Evolutionary conservation across 92 coral and sea anemone genomes (phyloP).

Genomic region (Paragorgia papillata): DNA sequence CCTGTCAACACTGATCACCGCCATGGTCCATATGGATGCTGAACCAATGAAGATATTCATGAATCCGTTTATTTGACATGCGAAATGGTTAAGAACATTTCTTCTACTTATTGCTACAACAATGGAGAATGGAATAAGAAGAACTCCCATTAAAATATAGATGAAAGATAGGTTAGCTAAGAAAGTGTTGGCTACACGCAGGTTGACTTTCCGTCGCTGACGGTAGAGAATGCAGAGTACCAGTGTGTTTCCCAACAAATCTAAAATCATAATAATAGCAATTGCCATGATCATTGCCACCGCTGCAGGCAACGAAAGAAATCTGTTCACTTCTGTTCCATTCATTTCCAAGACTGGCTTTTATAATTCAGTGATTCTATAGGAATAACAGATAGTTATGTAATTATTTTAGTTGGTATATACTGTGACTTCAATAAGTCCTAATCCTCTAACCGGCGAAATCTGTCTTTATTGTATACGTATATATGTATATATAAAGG

Average conservation of each 20-base stretch:
- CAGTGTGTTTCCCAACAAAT: constrained; percentile 68
- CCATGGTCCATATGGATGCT: constrained; percentile 86
- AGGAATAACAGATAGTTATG: too few species aligned
- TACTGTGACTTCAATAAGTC: too few species aligned
- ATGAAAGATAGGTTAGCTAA: constrained; percentile 85
- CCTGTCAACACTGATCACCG: constrained; percentile 92
- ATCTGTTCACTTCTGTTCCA: constrained; percentile 11
- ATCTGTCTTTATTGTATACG: too few species aligned
- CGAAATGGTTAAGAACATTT: constrained; percentile 58
- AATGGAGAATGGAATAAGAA: constrained; percentile 77
- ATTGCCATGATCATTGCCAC: constrained; percentile 57
- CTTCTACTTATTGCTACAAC: constrained; percentile 46
- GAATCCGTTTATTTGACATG: constrained; percentile 89
- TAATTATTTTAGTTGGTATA: too few species aligned
- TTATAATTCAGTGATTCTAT: neutral
- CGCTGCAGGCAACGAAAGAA: constrained; percentile 32
- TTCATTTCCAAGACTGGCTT: neutral
- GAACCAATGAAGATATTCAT: constrained; percentile 83
- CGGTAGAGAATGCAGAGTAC: constrained; percentile 82
- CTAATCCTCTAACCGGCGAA: too few species aligned
- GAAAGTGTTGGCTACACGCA: constrained; percentile 82
- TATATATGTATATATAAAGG: too few species aligned
- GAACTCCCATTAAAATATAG: constrained; percentile 68
- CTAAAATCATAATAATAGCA: constrained; percentile 54
- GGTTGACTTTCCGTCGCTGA: constrained; percentile 68